A percentile compares a stretch with the other conserved stretches of the same genome.
These are phyloP conservation scores for Alviniconcha marisindica DNA, from an alignment of 1,140 invertebrate species.

Conservation along the genomic window DNA sequence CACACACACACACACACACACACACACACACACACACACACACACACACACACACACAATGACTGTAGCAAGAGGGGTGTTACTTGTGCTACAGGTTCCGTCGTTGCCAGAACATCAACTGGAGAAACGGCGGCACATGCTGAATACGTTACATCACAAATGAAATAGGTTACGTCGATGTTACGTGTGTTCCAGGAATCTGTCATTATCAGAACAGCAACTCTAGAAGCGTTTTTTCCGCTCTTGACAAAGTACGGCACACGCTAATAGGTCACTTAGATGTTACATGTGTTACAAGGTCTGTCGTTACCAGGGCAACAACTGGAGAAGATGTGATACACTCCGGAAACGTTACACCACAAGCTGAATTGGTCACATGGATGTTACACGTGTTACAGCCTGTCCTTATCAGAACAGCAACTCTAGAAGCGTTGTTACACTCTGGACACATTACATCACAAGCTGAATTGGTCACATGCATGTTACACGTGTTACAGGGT, in stretches of 20 bases:
- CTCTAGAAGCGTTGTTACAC: slow-evolving; percentile 68
- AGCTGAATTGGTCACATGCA: too few species aligned
- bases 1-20: too few species aligned
- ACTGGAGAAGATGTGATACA: slow-evolving; percentile 69
- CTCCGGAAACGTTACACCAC: slow-evolving; percentile 61
- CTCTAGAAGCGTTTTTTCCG: slow-evolving; percentile 67
- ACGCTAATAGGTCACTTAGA: too few species aligned
- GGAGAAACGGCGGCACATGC: slow-evolving; percentile 68
- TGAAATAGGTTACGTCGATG: too few species aligned
- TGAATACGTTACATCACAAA: slow-evolving; percentile 65
- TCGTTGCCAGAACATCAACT: slow-evolving; percentile 62
- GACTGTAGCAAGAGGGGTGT: too few species aligned
- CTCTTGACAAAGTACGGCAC: slow-evolving; percentile 61
- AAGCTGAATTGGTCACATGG: too few species aligned
- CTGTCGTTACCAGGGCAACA: slow-evolving; percentile 61
- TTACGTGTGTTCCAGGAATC: slow-evolving; percentile 48
- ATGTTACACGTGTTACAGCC: slow-evolving; percentile 48
- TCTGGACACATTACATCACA: slow-evolving; percentile 62
- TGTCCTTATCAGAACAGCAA: slow-evolving; percentile 61
- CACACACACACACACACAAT: too few species aligned
- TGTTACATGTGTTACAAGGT: slow-evolving; percentile 56
- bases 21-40: too few species aligned
- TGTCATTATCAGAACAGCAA: slow-evolving; percentile 61
- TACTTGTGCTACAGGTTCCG: slow-evolving; percentile 55
- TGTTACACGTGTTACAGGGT: slow-evolving; percentile 55